Evolutionary conservation across 2,888 invertebrate species (phyloP), one percentile per base, ranked within the genome.

Genomic region (Oligia latruncula): DNA sequence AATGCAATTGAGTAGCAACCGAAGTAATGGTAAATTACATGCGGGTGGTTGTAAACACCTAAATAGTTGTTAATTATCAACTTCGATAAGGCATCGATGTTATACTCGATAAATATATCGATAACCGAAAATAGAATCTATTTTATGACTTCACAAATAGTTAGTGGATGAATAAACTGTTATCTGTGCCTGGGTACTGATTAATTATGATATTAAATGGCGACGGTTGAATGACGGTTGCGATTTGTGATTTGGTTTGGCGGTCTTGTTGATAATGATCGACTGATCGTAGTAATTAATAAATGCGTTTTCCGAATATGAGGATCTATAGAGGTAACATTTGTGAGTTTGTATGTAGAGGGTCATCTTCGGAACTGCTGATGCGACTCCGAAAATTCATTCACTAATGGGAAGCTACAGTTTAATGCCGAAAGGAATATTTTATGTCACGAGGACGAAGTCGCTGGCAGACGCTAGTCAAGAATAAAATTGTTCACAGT

Each of bases 121-220:
- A 74, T 71, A 74, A 62, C 74, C 72, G 49, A 77, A 87, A 87
- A 85, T 81, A 87, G 85, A 87, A 71, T 84, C 58, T 76, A 79
- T 70, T 74, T 78, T 20, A 64, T 58, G n/a, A 35, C 65, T 70
- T 46, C 17, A 5, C 46, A 29, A 77, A 68, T 17, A 46, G 55
- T 52, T 17, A 46, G 55, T 60, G 73, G 79, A 66, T 75, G 73
- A 79, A 79, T 40, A 66, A 43, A 75, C 43, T 66, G 65, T 67
- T 83, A 82, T 66, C 85, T 74, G 52, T 80, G 65, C 70, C 46
- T 40, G 62, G 49, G 4, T 29, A 70, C 60, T 74, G 70, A 82
- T 85, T 80, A 70, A 80, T 84, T 73, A 55, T 40, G 52, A 82
- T 67, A 64, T 46, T 23, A 67, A 55, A 83, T 81, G 17, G 35